Base-by-base conservation (phyloP, 2,797 vertebrate genomes). In the Acanthurus tractus region DNA sequence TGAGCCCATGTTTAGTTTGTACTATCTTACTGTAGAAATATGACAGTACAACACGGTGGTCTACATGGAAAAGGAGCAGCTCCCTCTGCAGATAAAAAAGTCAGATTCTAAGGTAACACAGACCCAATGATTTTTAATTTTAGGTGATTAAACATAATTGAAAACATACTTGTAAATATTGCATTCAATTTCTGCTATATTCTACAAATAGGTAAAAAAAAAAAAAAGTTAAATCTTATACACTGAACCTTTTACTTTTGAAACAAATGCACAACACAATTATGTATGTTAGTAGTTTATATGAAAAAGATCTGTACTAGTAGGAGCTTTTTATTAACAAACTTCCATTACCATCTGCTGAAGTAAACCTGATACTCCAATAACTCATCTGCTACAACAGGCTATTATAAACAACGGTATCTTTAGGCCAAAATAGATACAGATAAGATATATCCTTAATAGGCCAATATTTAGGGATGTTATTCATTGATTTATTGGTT, bases 361-460 rank as follows among this genome's bases (percentile, higher is more conserved):
- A 55, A 61, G 36, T 49, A 25, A 79, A 34, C 50, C 14, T 61
- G 40, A 22, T 63, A 20, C 14, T 52, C 52, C 22, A 53, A 46
- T 40, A 25, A 10, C 25, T 46, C 29, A 34, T n/a, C 9, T 18
- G 38, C 20, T 8, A 59, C 25, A 42, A 25, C 34, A n/a, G 13
- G 34, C 48, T 9, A 8, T n/a, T 38, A 18, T 40, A 42, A 18
- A 61, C 11, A 22, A 38, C 17, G 48, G 56, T 59, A 56, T 63
- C 40, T 55, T n/a, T 22, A 17, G 54, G 40, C 3, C 55, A 58
- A 45, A 53, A 73, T 44, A 61, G 45, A 67, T 1, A 57, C 17
- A 12, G 12, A 38, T 15, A 48, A 25, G 10, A 63, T 17, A 63
- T 17, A 15, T 55, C 3, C 29, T 3, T 29, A 38, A 70, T 40